Conservation (phyloP, 2,113 vertebrate genomes). For the Oreochromis aureus region DNA sequence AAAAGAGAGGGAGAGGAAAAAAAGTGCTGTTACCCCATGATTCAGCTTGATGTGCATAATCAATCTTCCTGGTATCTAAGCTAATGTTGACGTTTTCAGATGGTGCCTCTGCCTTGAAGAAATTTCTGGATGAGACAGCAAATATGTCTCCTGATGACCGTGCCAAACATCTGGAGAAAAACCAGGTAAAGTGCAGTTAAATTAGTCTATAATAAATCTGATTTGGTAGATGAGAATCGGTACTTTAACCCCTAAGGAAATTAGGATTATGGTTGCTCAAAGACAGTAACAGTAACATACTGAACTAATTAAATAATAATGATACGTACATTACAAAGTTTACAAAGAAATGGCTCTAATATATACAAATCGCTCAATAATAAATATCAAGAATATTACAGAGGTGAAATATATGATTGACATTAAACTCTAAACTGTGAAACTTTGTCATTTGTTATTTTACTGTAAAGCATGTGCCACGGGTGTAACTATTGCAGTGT, state of each 20-base stretch:
- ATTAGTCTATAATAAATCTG: neutral
- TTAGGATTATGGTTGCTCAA: neutral
- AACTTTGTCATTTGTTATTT: too few relatives aligned
- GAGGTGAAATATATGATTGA: too few relatives aligned
- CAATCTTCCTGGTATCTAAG: neutral
- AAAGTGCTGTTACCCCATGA: neutral
- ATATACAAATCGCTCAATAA: too few relatives aligned
- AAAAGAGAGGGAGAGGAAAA: too few relatives aligned
- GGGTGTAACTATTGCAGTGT: too few relatives aligned
- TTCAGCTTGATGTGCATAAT: neutral
- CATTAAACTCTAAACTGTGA: too few relatives aligned
- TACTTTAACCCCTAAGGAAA: neutral
- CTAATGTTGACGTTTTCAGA: slow-evolving; percentile 57
- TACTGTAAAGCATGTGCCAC: too few relatives aligned
- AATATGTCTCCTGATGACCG: slow-evolving; percentile 84
- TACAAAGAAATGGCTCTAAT: neutral
- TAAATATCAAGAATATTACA: too few relatives aligned
- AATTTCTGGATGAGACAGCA: slow-evolving; percentile 86
- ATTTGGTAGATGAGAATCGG: neutral
- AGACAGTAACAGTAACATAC: neutral
- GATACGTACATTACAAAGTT: neutral
- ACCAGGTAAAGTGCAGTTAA: slow-evolving; percentile 73
- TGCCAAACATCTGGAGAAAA: slow-evolving; percentile 86
- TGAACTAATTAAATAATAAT: neutral
- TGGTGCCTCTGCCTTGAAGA: slow-evolving; percentile 83